A percentile compares a stretch with the other conserved stretches of the same genome.
phyloP scores from a whole-genome alignment of 1,140 invertebrate genomes.

The Pararge aegeria region DNA sequence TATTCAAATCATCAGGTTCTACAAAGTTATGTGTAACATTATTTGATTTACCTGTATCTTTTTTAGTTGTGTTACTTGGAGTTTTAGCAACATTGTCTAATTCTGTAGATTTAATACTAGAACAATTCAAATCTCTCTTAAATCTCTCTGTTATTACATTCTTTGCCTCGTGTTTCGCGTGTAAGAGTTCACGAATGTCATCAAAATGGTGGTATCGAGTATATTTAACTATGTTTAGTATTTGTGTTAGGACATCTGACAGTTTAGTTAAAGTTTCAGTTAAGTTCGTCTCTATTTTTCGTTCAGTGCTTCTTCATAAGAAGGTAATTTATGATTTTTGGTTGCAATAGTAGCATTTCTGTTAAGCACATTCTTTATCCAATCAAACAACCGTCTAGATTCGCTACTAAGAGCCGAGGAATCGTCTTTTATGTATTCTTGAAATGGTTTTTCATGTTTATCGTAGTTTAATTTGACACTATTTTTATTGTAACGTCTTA shows the following conservation, averaged over 20 bases:
- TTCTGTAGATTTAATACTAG: not conserved
- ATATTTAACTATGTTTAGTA: slow-evolving; percentile 20
- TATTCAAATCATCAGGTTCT: too few relatives aligned
- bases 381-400: slow-evolving; percentile 14
- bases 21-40: too few relatives aligned
- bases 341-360: slow-evolving; percentile 1
- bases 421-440: too few relatives aligned
- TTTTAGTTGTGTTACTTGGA: not conserved
- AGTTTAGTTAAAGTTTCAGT: slow-evolving; percentile 19
- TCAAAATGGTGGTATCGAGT: not conserved
- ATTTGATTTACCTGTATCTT: too few relatives aligned
- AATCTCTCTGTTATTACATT: not conserved
- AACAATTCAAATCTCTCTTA: not conserved
- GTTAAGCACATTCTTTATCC: slow-evolving; percentile 10
- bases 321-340: not conserved
- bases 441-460: not conserved
- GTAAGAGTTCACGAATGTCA: not conserved
- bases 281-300: slow-evolving; percentile 18
- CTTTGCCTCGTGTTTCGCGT: not conserved
- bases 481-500: not conserved
- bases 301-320: slow-evolving; percentile 10
- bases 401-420: slow-evolving; percentile 1
- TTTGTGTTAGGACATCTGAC: slow-evolving; percentile 10
- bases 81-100: not conserved
- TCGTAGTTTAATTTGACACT: not conserved